These are phyloP conservation scores for Dryadula phaetusa DNA, from an alignment of 2,888 invertebrate genomes.

Conservation along the genomic window DNA sequence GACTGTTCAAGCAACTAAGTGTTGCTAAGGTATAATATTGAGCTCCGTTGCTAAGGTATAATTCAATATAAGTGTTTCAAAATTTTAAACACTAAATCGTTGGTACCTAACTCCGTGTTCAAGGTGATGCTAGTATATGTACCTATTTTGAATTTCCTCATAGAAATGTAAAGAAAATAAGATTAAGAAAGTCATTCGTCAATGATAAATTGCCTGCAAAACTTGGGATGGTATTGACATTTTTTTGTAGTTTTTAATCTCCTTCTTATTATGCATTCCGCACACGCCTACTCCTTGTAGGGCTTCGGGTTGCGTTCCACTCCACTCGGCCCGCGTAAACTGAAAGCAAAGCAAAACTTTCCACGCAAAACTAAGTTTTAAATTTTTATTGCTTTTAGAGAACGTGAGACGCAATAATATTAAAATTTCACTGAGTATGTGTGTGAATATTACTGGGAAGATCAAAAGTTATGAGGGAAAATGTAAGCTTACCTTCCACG, in stretches of 20 bases:
- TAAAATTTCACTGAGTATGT: slow-evolving; percentile 66
- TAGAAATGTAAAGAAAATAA: neutral
- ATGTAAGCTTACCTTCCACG: slow-evolving; percentile 17
- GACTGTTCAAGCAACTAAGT: too few species aligned
- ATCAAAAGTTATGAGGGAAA: slow-evolving; percentile 31
- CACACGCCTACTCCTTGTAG: slow-evolving; percentile 82
- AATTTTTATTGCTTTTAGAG: slow-evolving; percentile 82
- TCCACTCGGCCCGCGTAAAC: slow-evolving; percentile 66
- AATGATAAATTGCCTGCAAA: slow-evolving; percentile 34
- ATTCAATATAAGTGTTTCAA: too few species aligned
- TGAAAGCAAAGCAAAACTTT: slow-evolving; percentile 76
- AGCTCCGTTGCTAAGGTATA: too few species aligned
- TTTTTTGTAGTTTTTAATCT: slow-evolving; percentile 82
- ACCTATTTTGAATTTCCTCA: neutral
- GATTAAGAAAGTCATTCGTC: neutral
- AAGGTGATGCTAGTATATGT: too few species aligned
- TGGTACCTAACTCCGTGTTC: too few species aligned
- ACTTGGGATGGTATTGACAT: slow-evolving; percentile 72
- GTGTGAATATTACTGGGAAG: slow-evolving; percentile 47
- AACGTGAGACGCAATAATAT: slow-evolving; percentile 79
- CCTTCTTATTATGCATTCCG: slow-evolving; percentile 81
- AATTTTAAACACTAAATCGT: too few species aligned
- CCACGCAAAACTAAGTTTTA: slow-evolving; percentile 76
- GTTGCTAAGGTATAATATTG: too few species aligned
- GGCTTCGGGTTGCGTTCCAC: slow-evolving; percentile 70